phyloP scores from a whole-genome alignment of 2,113 vertebrate species.

The Arothron firmamentum region DNA sequence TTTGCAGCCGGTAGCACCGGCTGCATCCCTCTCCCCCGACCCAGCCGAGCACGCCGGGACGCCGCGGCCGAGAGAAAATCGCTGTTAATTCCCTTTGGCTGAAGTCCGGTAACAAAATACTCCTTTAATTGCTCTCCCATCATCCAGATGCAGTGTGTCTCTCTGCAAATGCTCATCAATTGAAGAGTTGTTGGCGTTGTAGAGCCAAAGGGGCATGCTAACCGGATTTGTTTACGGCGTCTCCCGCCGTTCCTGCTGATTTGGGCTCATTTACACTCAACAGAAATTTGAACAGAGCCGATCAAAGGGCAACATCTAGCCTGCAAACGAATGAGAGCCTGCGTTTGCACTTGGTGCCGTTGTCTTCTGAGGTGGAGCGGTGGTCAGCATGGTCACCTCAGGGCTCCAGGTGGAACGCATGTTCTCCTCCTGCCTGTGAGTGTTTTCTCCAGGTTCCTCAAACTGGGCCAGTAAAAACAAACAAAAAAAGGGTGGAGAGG shows the following conservation, averaged over 20 bases:
- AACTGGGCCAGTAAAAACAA: no score
- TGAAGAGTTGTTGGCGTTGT: constrained; percentile 8
- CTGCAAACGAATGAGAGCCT: no score
- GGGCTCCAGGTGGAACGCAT: no score
- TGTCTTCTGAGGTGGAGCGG: no score
- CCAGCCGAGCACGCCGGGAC: constrained; percentile 28
- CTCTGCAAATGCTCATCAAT: constrained; percentile 23
- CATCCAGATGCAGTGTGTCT: constrained; percentile 28
- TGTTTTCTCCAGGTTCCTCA: no score
- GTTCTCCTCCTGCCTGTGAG: no score
- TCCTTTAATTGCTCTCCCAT: constrained; percentile 60
- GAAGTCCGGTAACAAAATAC: constrained; percentile 41
- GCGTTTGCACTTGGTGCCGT: no score
- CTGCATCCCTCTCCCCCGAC: constrained; percentile 25
- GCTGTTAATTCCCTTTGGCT: constrained; percentile 37
- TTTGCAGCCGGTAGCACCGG: not conserved
- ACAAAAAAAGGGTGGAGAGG: no score
- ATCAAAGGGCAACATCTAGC: no score
- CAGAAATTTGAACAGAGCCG: no score
- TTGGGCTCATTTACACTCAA: not conserved
- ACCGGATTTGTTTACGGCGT: not conserved
- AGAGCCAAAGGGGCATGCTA: constrained; percentile 17
- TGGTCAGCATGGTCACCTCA: no score
- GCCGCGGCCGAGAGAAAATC: constrained; percentile 43
- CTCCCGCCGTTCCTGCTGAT: not conserved